These are phyloP conservation scores for Tylochromis polylepis DNA, from an alignment of 2,113 vertebrate species.

Conservation along the genomic window DNA sequence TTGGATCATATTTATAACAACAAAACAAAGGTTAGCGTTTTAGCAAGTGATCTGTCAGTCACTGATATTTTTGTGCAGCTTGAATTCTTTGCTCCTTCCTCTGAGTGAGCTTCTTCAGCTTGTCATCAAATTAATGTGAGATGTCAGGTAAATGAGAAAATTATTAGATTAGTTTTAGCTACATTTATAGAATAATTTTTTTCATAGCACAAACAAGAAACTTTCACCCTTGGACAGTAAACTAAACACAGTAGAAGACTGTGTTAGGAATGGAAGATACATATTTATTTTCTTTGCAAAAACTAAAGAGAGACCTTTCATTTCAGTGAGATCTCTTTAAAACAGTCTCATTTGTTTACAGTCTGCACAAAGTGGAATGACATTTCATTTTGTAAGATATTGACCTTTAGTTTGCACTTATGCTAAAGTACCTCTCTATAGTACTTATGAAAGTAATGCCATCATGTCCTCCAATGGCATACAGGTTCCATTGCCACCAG, in stretches of 20 bases:
- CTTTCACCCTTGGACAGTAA: background rate
- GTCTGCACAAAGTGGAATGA: background rate
- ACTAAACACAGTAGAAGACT: background rate
- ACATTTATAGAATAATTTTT: background rate
- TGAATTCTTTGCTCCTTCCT: background rate
- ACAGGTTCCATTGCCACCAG: conserved; percentile 63
- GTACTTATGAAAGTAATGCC: conserved; percentile 53
- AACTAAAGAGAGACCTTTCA: background rate
- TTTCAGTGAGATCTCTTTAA: background rate
- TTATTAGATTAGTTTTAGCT: background rate
- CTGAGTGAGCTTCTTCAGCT: background rate
- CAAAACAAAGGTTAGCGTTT: background rate
- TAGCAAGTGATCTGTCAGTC: background rate
- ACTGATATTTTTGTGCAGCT: background rate
- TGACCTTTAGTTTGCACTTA: background rate
- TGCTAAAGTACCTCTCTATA: conserved; percentile 55
- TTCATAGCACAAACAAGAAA: background rate
- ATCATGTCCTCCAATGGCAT: conserved; percentile 61
- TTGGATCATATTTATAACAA: conserved; percentile 58
- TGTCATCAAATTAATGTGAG: background rate
- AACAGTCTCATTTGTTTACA: background rate
- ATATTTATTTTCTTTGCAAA: background rate
- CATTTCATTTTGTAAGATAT: background rate
- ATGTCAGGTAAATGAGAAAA: background rate
- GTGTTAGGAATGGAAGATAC: background rate